phyloP scores from a whole-genome alignment of 2,797 vertebrate species.

The Halcyon smyrnensis region DNA sequence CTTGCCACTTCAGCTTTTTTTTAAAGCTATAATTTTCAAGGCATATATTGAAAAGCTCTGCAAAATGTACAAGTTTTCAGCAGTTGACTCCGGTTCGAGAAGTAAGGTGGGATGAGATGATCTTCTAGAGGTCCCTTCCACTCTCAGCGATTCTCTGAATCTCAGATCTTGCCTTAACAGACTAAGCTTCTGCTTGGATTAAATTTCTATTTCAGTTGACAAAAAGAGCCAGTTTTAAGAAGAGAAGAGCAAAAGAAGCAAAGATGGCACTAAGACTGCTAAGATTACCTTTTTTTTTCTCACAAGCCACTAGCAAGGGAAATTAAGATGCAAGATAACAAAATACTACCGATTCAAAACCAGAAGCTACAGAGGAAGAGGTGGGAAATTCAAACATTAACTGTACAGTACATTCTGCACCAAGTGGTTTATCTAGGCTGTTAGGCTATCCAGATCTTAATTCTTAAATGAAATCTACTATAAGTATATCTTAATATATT shows the following conservation, averaged over 20 bases:
- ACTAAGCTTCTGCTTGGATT: neutral
- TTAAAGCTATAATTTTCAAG: neutral
- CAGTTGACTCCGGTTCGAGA: neutral
- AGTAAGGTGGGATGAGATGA: neutral
- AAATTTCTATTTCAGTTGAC: neutral
- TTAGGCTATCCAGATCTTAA: neutral
- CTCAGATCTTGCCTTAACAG: neutral
- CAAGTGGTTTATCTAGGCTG: neutral
- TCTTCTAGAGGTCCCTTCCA: neutral
- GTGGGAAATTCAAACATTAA: neutral
- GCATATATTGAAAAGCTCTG: neutral
- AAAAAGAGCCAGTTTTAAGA: neutral
- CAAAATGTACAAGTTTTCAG: neutral
- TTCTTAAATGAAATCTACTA: neutral
- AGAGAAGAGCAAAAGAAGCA: neutral
- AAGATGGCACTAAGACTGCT: neutral
- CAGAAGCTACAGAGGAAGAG: neutral
- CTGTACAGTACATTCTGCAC: neutral
- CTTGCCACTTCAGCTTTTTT: neutral
- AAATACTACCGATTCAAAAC: neutral
- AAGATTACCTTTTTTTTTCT: neutral
- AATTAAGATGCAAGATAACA: neutral
- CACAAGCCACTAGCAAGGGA: neutral
- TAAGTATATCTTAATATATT: neutral
- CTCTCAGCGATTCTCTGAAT: neutral